phyloP scores from a whole-genome alignment of 2,113 vertebrate species.

The Barnardius zonarius region DNA sequence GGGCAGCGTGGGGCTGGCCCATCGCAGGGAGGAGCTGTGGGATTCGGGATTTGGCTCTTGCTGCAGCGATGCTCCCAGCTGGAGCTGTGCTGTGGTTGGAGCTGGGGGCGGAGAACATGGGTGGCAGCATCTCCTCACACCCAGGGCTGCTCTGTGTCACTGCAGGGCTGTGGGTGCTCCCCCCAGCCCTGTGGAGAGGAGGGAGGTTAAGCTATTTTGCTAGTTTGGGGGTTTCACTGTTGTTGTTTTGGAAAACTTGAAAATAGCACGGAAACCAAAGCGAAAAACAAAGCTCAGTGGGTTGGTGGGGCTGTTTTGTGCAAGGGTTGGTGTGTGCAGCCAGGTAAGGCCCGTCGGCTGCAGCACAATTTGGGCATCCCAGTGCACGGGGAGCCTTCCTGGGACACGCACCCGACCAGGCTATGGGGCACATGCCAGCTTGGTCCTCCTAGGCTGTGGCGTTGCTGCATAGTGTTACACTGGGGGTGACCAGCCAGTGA shows the following conservation, averaged over 20 bases:
- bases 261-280: neutral
- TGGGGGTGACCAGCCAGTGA: rapidly evolving
- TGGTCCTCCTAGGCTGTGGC: neutral
- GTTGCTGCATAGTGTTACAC: neutral
- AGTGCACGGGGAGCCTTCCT: neutral
- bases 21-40: neutral
- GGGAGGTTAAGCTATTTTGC: neutral
- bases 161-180: neutral
- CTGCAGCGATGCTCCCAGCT: neutral
- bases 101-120: neutral
- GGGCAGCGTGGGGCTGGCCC: neutral
- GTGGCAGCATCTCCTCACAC: neutral
- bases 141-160: neutral
- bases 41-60: neutral
- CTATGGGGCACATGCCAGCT: neutral
- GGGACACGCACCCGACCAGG: rapidly evolving
- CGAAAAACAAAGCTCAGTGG: neutral
- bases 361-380: rapidly evolving
- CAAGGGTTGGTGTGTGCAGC: neutral
- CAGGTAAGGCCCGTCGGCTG: rapidly evolving
- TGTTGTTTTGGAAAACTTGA: neutral
- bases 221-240: neutral
- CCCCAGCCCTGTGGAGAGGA: neutral
- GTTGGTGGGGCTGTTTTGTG: neutral
- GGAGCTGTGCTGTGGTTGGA: neutral